phyloP scores from a whole-genome alignment of 2,113 vertebrate genomes.

The Colossoma macropomum region DNA sequence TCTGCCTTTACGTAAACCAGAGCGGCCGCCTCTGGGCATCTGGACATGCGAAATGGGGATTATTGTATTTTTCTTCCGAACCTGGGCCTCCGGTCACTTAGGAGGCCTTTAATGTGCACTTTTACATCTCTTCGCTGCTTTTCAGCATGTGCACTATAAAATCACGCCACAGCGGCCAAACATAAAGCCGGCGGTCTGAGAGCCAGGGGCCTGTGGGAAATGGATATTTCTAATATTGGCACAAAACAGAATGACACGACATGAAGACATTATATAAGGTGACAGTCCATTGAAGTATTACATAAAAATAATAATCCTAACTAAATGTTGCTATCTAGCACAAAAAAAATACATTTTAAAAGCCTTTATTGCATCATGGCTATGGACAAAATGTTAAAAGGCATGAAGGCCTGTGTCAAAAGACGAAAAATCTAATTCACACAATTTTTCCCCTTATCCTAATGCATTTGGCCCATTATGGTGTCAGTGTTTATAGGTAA shows the following conservation, averaged over 20 bases:
- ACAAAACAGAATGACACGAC: conserved; percentile 25
- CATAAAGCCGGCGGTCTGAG: conserved; percentile 29
- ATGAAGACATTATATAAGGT: conserved; percentile 42
- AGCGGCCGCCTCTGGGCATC: conserved; percentile 24
- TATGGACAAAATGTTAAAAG: no score
- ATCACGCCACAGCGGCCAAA: conserved; percentile 38
- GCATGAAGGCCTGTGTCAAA: no score
- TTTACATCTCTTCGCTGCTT: conserved; percentile 36
- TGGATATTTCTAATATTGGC: conserved; percentile 27
- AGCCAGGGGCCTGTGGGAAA: conserved; percentile 22
- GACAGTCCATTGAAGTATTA: background rate
- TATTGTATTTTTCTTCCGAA: background rate
- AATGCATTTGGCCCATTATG: no score
- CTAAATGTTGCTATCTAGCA: background rate
- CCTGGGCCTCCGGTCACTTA: conserved; percentile 8
- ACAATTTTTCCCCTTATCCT: no score
- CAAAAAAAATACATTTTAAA: no score
- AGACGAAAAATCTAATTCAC: no score
- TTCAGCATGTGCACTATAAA: conserved; percentile 40
- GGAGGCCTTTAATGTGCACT: conserved; percentile 40
- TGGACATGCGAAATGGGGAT: conserved; percentile 12
- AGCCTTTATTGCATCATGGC: no score
- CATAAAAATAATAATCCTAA: background rate
- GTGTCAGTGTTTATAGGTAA: no score
- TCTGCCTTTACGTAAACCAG: conserved; percentile 57